Conservation (phyloP, 1,140 invertebrate species). For the Globodera ellingtonae region DNA sequence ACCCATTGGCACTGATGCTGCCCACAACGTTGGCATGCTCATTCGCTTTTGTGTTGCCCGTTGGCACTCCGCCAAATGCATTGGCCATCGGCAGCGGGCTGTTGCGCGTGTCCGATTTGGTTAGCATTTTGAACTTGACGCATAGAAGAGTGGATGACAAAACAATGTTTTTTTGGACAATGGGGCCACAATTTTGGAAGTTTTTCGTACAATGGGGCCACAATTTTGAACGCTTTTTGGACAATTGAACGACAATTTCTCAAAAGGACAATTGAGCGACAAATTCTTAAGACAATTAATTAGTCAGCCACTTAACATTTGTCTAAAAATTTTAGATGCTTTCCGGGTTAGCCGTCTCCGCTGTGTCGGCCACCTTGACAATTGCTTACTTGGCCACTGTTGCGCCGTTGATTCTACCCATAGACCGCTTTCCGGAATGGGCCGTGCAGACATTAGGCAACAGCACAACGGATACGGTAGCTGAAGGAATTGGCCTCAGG, state of each 20-base stretch:
- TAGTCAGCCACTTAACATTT: neutral
- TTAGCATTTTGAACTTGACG: neutral
- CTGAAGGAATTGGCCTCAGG: too few species aligned
- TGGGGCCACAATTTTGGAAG: too few species aligned
- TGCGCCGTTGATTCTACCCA: constrained; percentile 47
- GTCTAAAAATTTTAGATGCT: constrained; percentile 1
- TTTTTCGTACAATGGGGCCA: too few species aligned
- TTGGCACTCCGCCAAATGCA: constrained; percentile 82
- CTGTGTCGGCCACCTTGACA: constrained; percentile 1
- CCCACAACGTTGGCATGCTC: constrained; percentile 73
- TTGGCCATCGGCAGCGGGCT: constrained; percentile 75
- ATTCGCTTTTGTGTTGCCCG: constrained; percentile 82
- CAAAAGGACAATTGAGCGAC: neutral
- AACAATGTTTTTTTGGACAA: too few species aligned
- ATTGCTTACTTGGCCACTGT: constrained; percentile 46
- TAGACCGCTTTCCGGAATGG: constrained; percentile 45
- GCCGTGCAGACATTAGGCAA: neutral
- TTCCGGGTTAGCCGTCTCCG: constrained; percentile 15
- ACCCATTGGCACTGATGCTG: constrained; percentile 53
- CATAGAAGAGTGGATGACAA: too few species aligned
- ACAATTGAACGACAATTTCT: too few species aligned
- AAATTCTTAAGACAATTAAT: neutral
- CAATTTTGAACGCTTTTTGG: too few species aligned
- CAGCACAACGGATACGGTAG: too few species aligned
- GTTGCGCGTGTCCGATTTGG: constrained; percentile 66